phyloP scores from a whole-genome alignment of 2,797 vertebrate species.

The Neosilurus hyrtlii region DNA sequence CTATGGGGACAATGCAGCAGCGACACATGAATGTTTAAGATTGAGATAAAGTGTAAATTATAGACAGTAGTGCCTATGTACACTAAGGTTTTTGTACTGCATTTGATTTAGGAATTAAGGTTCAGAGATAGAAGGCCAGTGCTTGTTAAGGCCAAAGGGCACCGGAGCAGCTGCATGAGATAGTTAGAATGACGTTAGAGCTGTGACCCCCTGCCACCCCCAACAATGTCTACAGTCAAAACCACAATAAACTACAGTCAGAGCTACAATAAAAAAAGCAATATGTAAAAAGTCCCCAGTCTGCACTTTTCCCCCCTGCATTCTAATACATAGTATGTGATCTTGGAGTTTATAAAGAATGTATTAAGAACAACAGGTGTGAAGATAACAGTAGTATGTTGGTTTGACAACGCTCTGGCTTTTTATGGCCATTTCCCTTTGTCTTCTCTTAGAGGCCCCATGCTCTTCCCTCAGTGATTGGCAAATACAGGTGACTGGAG shows the following conservation, averaged over 20 bases:
- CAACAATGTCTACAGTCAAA: not conserved
- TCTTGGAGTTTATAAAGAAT: not conserved
- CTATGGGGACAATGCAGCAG: not conserved
- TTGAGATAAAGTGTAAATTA: not conserved
- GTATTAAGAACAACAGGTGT: conserved; percentile 41
- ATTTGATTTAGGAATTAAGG: not conserved
- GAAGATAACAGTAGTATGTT: conserved; percentile 25
- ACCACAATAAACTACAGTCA: not conserved
- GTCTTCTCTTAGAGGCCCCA: conserved; percentile 29
- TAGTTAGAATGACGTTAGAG: conserved; percentile 34
- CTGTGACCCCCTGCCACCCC: conserved; percentile 19
- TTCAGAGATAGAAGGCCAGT: conserved; percentile 27
- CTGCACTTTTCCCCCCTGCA: not conserved
- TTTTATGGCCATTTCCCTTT: conserved; percentile 43
- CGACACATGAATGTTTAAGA: not conserved
- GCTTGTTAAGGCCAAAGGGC: conserved; percentile 38
- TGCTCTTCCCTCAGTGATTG: conserved; percentile 51
- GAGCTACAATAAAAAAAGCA: not conserved
- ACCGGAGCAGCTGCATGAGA: conserved; percentile 44
- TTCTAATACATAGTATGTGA: not conserved
- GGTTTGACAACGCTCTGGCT: conserved; percentile 41
- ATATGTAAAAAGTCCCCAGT: not conserved
- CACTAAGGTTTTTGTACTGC: not conserved
- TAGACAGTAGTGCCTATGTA: not conserved
- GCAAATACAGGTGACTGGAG: conserved; percentile 58